phyloP scores from a whole-genome alignment of 1,140 invertebrate species.

The Geopemphigus sp. region DNA sequence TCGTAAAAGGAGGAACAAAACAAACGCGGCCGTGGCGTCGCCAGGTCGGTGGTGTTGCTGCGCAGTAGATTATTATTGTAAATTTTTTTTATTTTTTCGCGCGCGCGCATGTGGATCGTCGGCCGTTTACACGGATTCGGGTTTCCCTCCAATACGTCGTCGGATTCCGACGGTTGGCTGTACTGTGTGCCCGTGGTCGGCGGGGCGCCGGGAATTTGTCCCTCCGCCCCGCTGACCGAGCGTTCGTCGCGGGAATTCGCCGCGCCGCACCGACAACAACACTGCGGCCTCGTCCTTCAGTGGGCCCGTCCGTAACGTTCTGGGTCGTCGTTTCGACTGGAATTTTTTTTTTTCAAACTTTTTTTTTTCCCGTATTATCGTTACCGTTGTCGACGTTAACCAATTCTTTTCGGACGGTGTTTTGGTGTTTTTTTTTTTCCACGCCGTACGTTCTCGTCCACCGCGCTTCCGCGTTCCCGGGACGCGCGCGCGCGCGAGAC shows the following conservation, averaged over 20 bases:
- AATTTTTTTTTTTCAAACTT: constrained; percentile 32
- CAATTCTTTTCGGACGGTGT: too few relatives aligned
- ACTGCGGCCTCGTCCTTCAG: constrained; percentile 49
- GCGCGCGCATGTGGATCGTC: not conserved
- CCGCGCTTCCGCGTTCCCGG: constrained; percentile 7
- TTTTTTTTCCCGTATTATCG: not conserved
- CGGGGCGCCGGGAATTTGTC: not conserved
- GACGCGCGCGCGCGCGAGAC: not conserved
- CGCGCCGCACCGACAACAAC: constrained; percentile 20
- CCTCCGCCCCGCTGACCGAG: not conserved
- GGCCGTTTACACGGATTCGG: not conserved
- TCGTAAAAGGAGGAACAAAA: not conserved
- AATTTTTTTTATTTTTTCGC: not conserved
- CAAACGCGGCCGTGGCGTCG: not conserved
- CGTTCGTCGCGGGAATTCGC: constrained; percentile 14
- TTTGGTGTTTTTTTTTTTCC: not conserved
- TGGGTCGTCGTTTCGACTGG: constrained; percentile 37
- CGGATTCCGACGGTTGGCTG: not conserved
- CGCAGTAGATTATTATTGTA: not conserved
- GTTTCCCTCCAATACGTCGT: constrained; percentile 24
- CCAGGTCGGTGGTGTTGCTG: not conserved
- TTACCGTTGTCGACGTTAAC: too few relatives aligned
- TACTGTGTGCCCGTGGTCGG: not conserved
- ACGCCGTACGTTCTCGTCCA: not conserved
- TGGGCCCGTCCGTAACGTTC: constrained; percentile 46